Conservation (phyloP, 2,797 vertebrate species). For the Leucoraja ocellata region DNA sequence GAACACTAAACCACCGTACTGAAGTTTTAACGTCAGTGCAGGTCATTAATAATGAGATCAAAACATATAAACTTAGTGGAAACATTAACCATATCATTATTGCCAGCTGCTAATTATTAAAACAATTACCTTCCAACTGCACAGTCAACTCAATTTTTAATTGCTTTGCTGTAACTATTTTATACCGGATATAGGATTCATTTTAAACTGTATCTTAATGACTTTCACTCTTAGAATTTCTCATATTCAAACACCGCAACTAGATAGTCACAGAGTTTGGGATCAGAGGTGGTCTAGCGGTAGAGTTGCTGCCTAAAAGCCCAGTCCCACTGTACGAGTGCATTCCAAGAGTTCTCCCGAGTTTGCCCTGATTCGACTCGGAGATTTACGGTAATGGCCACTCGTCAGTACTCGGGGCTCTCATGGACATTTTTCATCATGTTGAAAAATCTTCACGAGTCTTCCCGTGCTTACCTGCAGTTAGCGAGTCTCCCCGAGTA, state of each 20-base stretch:
- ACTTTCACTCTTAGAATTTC: neutral
- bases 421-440: too few species aligned
- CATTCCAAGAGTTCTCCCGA: too few species aligned
- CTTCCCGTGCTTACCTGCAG: too few species aligned
- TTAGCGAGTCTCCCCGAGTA: too few species aligned
- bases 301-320: too few species aligned
- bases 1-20: neutral
- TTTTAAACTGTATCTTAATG: too few species aligned
- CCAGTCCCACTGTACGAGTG: too few species aligned
- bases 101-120: constrained; percentile 16
- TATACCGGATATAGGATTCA: neutral
- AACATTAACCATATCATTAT: neutral
- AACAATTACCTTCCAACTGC: neutral
- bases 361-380: too few species aligned
- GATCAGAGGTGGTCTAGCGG: too few species aligned
- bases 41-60: neutral
- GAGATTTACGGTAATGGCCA: too few species aligned
- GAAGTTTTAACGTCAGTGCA: neutral
- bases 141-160: neutral
- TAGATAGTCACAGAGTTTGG: neutral
- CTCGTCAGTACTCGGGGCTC: too few species aligned
- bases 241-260: neutral
- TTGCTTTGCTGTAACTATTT: neutral
- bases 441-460: too few species aligned
- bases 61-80: neutral